Percentiles rank a stretch among this genome's conserved stretches.
These are phyloP conservation scores for Cataglyphis hispanica DNA, from an alignment of 1,140 invertebrate species.

Conservation along the genomic window DNA sequence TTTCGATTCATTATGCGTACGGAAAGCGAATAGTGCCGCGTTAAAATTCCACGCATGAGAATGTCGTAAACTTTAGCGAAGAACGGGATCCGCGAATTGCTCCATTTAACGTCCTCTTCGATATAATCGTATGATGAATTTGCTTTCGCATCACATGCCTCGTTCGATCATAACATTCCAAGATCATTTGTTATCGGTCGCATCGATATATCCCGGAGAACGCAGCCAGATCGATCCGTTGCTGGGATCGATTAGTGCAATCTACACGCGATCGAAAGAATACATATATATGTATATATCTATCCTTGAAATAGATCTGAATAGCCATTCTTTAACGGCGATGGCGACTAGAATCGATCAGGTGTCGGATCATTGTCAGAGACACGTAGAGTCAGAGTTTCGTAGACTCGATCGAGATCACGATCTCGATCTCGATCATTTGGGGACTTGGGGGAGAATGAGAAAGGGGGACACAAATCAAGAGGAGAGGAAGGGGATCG, in stretches of 20 bases:
- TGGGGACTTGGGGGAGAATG: neutral
- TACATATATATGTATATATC: neutral
- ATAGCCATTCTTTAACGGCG: conserved; percentile 43
- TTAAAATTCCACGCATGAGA: conserved; percentile 64
- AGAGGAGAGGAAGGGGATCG: neutral
- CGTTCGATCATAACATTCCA: conserved; percentile 19
- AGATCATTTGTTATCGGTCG: conserved; percentile 30
- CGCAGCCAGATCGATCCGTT: conserved; percentile 47
- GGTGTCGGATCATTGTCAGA: conserved; percentile 34
- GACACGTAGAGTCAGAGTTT: conserved; percentile 73
- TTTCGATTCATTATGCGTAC: conserved; percentile 3
- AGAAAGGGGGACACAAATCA: neutral
- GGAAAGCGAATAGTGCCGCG: neutral
- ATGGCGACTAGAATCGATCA: conserved; percentile 1
- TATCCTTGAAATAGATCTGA: conserved; percentile 68
- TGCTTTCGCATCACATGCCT: neutral
- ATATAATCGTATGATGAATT: neutral
- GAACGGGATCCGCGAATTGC: conserved; percentile 10
- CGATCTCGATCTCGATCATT: conserved; percentile 68
- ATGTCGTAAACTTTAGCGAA: conserved; percentile 64
- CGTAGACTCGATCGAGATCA: conserved; percentile 67
- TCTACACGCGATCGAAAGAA: conserved; percentile 62
- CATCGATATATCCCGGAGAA: conserved; percentile 19
- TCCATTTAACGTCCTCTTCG: conserved; percentile 1
- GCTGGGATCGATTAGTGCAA: conserved; percentile 15